A percentile compares a stretch with the other conserved stretches of the same genome.
Conservation (phyloP, 2,113 vertebrate genomes). For the Tetrax tetrax region DNA sequence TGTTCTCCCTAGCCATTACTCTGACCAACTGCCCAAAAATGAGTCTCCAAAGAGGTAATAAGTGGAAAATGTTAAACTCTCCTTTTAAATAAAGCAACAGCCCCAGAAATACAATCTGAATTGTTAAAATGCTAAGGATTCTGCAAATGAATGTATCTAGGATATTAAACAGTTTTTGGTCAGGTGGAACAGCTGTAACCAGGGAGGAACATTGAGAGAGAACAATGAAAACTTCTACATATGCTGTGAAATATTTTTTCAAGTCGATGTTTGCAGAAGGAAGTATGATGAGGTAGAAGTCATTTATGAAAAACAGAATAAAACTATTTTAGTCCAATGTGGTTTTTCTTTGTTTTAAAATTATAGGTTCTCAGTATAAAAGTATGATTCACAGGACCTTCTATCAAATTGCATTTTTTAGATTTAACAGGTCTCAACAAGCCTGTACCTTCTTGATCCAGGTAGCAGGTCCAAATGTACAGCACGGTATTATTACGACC, state of each 20-base stretch:
- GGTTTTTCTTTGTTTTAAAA: not conserved
- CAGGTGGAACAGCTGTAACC: not conserved
- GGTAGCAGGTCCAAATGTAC: not conserved
- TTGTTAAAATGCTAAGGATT: not conserved
- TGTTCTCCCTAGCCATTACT: not conserved
- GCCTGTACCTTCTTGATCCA: not conserved
- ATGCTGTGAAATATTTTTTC: not conserved
- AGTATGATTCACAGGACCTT: not conserved
- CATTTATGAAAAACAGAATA: not conserved
- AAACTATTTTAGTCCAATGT: not conserved
- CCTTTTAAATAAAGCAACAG: not conserved
- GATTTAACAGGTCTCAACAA: not conserved
- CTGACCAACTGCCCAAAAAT: not conserved
- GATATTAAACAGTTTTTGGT: not conserved
- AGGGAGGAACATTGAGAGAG: not conserved
- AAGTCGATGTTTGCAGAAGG: not conserved
- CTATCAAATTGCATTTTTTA: not conserved
- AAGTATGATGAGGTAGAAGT: not conserved
- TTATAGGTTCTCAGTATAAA: not conserved
- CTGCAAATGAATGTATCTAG: not conserved
- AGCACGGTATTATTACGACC: not conserved
- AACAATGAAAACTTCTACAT: not conserved
- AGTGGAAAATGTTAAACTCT: not conserved
- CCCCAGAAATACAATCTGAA: not conserved
- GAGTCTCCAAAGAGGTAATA: not conserved